Evolutionary conservation across 30 jellyfish, hydroid and myxozoan genomes (phyloP).

Genomic region (Aurelia coerulea): DNA sequence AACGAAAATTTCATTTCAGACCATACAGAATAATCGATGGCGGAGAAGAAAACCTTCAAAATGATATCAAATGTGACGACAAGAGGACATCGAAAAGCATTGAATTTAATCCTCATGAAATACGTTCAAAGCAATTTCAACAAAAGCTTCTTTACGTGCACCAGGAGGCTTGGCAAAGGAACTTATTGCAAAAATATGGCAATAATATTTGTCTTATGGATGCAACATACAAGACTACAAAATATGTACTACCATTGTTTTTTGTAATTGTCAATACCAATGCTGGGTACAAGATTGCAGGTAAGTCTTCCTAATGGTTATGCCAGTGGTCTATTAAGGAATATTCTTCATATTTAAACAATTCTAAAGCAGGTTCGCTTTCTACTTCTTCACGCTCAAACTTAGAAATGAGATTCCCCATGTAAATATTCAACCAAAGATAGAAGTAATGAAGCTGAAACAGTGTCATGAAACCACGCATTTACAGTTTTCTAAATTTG

Average conservation of each 20-base stretch:
- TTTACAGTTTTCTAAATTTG: too few relatives aligned
- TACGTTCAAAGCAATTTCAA: slow-evolving; percentile 9
- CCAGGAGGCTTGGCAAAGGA: slow-evolving; percentile 4
- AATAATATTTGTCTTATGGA: slow-evolving; percentile 15
- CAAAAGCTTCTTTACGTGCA: slow-evolving; percentile 1
- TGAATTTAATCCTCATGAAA: slow-evolving; percentile 5
- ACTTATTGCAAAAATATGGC: slow-evolving; percentile 2
- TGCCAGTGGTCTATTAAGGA: not conserved
- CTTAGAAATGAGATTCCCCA: too few relatives aligned
- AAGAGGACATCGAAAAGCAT: not conserved
- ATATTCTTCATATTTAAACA: not conserved
- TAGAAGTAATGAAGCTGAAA: too few relatives aligned
- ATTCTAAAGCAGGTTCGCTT: too few relatives aligned
- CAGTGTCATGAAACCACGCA: too few relatives aligned
- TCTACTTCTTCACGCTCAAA: too few relatives aligned
- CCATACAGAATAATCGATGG: not conserved
- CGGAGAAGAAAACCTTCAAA: slow-evolving; percentile 3
- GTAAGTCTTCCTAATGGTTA: not conserved
- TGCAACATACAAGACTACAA: slow-evolving; percentile 21
- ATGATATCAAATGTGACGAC: not conserved
- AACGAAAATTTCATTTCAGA: not conserved
- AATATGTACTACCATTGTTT: slow-evolving; percentile 6
- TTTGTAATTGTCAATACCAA: slow-evolving; percentile 16
- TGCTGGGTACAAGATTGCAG: slow-evolving; percentile 30
- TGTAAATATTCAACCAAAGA: too few relatives aligned